Evolutionary conservation across 2,797 vertebrate genomes (phyloP).

Genomic region (Betta splendens): DNA sequence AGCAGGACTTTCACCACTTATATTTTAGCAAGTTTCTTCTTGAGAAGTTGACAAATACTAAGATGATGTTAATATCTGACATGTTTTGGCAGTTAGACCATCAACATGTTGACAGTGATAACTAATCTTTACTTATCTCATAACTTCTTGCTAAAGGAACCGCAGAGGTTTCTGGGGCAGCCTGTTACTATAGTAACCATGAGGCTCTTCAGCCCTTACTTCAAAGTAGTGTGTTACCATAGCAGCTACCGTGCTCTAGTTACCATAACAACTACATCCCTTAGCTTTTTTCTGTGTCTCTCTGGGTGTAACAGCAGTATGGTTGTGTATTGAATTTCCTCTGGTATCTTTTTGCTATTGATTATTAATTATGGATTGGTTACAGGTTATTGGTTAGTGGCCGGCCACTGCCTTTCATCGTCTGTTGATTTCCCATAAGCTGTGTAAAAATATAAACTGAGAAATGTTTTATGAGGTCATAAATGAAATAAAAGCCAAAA

Average conservation of each 20-base stretch:
- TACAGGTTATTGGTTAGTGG: slow-evolving; percentile 79
- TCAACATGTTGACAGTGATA: too few species aligned
- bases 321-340: slow-evolving; percentile 53
- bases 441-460: slow-evolving; percentile 74
- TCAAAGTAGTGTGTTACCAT: slow-evolving; percentile 10
- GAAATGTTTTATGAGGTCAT: slow-evolving; percentile 80
- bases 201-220: background rate
- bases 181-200: slow-evolving; percentile 11
- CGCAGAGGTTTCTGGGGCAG: background rate
- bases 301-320: slow-evolving; percentile 69
- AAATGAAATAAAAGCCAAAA: slow-evolving; percentile 66
- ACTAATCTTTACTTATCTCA: too few species aligned
- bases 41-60: too few species aligned
- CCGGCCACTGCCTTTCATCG: slow-evolving; percentile 82
- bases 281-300: slow-evolving; percentile 29
- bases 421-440: slow-evolving; percentile 77
- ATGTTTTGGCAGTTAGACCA: too few species aligned
- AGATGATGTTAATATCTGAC: too few species aligned
- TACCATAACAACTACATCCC: slow-evolving; percentile 21
- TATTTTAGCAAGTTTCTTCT: too few species aligned
- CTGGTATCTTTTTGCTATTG: slow-evolving; percentile 47
- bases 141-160: slow-evolving; percentile 7
- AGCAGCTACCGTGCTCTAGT: slow-evolving; percentile 17
- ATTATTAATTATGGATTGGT: slow-evolving; percentile 52
- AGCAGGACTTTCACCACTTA: too few species aligned